Evolutionary conservation across 2,797 vertebrate genomes (phyloP), one percentile per base, ranked within the genome.

Genomic region (Gymnoscopelus braueri): DNA sequence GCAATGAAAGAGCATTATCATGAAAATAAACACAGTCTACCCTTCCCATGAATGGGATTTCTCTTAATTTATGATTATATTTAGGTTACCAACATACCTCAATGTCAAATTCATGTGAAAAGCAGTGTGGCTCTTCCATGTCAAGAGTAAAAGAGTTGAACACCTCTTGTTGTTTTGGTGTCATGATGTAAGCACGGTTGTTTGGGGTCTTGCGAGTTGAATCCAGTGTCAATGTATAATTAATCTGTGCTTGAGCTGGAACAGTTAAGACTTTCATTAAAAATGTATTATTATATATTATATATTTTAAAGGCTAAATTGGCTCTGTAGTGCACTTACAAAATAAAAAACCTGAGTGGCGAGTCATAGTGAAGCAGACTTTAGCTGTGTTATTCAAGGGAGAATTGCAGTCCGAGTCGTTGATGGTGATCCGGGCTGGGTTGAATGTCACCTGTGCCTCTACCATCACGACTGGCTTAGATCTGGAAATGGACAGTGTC

Each of bases 381-480:
- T 0, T 0, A 15, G 90, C 88, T 0, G 0, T 56, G 24, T 35
- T 80, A 0, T 12, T 0, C 12, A 84, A 0, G 2, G 53, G 69
- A 0, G 3, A 50, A 11, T 0, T 47, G 54, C 95, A 96, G 61
- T 29, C 26, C 3, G 9, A 3, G 61, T 80, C 66, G 65, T 81
- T 83, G 64, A 88, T 88, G 0, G 89, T 5, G n/a, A 96, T 93
- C 77, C 86, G 72, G 0, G 70, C 2, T 0, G 89, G 91, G 0
- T 0, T 67, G 70, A 91, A 94, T 5, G 3, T 9, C 8, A 95
- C 74, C 0, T 0, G 29, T 2, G 69, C 62, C 11, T 8, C 0
- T 2, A 96, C 83, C 50, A 29, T 74, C 10, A 96, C 89, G 35
- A 95, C 90, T 1, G 95, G 95, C 65, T 91, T 93, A 24, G 94